Conservation (phyloP, 2,797 vertebrate species). For the Gobio occitaniae region DNA sequence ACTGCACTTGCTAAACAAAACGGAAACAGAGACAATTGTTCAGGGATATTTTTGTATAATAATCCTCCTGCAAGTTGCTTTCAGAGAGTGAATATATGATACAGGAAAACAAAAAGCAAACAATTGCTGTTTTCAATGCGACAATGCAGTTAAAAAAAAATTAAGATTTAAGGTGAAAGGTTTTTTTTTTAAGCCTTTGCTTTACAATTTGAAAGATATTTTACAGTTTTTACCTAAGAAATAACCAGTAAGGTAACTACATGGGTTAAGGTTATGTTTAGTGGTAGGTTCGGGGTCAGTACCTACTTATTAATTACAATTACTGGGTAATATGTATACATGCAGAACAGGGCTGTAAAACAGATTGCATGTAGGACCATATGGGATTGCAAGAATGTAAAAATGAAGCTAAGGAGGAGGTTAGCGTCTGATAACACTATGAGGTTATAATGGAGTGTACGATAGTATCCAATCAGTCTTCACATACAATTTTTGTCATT, state of each 20-base stretch:
- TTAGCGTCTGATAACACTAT: background rate
- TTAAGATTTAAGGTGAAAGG: background rate
- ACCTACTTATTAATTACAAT: background rate
- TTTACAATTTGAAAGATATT: background rate
- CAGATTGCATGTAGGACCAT: background rate
- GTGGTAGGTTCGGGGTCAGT: background rate
- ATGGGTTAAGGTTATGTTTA: background rate
- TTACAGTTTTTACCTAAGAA: background rate
- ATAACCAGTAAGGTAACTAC: background rate
- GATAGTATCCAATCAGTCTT: background rate
- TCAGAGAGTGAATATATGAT: slow-evolving; percentile 53
- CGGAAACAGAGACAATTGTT: slow-evolving; percentile 46
- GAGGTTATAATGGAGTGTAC: background rate
- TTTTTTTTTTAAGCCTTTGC: background rate
- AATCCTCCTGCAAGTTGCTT: slow-evolving; percentile 56
- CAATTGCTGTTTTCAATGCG: background rate
- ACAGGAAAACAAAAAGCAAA: background rate
- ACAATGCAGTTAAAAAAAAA: background rate
- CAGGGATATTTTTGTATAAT: slow-evolving; percentile 47
- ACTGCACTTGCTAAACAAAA: slow-evolving; percentile 44
- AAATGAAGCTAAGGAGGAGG: background rate
- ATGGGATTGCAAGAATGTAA: background rate
- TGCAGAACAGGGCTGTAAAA: background rate
- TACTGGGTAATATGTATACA: too few species aligned
- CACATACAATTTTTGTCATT: background rate